These are phyloP conservation scores for Parnassius apollo DNA, from an alignment of 2,888 invertebrate species.

Conservation along the genomic window DNA sequence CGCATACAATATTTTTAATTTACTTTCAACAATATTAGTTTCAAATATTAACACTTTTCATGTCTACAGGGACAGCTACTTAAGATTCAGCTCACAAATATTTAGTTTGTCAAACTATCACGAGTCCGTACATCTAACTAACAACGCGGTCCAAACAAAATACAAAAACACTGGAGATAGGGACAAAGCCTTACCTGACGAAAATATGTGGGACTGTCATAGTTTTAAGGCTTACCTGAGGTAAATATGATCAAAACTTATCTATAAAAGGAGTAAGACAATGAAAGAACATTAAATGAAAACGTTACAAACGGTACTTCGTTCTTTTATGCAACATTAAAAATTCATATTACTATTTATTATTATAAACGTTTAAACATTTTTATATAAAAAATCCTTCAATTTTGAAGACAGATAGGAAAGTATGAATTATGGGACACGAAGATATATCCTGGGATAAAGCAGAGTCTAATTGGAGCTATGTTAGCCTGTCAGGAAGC, in stretches of 20 bases:
- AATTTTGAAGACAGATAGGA: slow-evolving; percentile 84
- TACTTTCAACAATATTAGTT: neutral
- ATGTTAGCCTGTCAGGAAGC: slow-evolving; percentile 93
- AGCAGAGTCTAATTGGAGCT: slow-evolving; percentile 87
- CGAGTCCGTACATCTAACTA: slow-evolving; percentile 95
- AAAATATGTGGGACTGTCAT: slow-evolving; percentile 97
- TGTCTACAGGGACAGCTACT: slow-evolving; percentile 88
- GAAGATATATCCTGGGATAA: slow-evolving; percentile 94
- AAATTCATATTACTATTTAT: neutral
- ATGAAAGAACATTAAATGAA: too few species aligned
- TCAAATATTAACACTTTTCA: too few species aligned
- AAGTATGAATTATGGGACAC: slow-evolving; percentile 90
- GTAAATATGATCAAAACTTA: slow-evolving; percentile 58
- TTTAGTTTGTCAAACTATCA: slow-evolving; percentile 93
- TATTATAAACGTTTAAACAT: neutral
- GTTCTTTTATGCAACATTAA: neutral
- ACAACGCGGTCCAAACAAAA: slow-evolving; percentile 95
- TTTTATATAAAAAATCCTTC: slow-evolving; percentile 29
- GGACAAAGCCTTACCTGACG: slow-evolving; percentile 89
- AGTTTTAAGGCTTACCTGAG: slow-evolving; percentile 87
- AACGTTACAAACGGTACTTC: neutral
- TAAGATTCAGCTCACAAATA: slow-evolving; percentile 94
- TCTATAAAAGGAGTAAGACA: neutral
- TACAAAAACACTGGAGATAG: slow-evolving; percentile 87
- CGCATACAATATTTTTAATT: slow-evolving; percentile 30